Evolutionary conservation across 2,113 vertebrate species (phyloP), one percentile per base, ranked within the genome.

Genomic region (Poeciliopsis occidentalis): DNA sequence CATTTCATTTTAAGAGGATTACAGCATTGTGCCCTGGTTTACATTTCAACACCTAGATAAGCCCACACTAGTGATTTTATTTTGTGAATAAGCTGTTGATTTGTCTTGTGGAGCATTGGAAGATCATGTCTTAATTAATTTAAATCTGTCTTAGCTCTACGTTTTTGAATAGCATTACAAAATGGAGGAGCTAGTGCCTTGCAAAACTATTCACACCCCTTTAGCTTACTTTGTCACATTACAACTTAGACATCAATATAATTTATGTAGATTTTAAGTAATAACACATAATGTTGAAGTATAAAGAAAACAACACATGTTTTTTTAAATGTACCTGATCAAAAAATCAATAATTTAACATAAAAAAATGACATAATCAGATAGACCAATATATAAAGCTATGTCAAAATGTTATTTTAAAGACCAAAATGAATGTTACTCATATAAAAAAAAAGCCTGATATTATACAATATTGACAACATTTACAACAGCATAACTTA

Each of bases 1-100:
- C 60, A 76, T 85, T 34, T 81, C 26, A 87, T 85, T 81, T 84
- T 47, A 70, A 79, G 32, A 61, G 77, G 84, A 89, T 87, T 77
- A 81, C 0, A 61, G 37, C 44, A 51, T n/a, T 67, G 66, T 47
- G 44, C n/a, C 51, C 65, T 80, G 72, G 65, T 80, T 74, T 32
- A 76, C 12, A 22, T 22, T 62, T 69, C 73, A 76, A 81, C 24
- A n/a, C 64, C 54, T 41, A 30, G 27, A 31, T 44, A 79, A 71
- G 65, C 72, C 61, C 27, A 34, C 19, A 67, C 51, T 60, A 78
- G 74, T 60, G 51, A 87, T 76, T 73, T 71, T 7, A 57, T 71
- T 31, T 47, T 51, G 34, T 68, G 7, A 30, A 4, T 60, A 31
- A 77, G 32, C 5, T 64, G 17, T 26, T 24, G 12, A 64, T 64